phyloP scores from a whole-genome alignment of 2,113 vertebrate species.

The Cinclus cinclus region DNA sequence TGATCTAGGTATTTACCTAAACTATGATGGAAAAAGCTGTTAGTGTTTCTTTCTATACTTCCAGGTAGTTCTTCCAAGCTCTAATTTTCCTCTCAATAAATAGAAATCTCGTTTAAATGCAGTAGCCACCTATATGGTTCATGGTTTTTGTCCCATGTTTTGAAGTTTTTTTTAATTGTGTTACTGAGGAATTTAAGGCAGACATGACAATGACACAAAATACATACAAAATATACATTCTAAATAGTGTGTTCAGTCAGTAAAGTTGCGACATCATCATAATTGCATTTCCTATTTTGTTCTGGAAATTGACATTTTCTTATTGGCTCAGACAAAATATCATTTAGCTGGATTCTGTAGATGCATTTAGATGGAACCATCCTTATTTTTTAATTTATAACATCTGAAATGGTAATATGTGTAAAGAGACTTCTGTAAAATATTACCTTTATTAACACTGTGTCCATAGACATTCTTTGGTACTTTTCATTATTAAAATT shows the following conservation, averaged over 20 bases:
- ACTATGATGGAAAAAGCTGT: not conserved
- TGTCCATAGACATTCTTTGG: not conserved
- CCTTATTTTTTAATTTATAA: not conserved
- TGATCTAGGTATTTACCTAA: not conserved
- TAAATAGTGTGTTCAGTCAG: not conserved
- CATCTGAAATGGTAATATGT: not conserved
- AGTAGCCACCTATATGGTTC: not conserved
- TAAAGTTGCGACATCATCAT: not conserved
- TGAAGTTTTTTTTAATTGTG: not conserved
- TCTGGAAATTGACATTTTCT: not conserved
- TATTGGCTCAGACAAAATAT: not conserved
- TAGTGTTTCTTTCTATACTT: not conserved
- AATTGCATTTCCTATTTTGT: not conserved
- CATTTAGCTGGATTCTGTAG: not conserved
- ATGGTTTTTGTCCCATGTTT: rapidly evolving
- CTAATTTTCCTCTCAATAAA: not conserved
- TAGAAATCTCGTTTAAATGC: not conserved
- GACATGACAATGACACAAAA: not conserved
- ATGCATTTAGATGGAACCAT: not conserved
- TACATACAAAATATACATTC: not conserved
- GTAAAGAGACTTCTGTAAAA: not conserved
- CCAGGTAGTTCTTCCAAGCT: not conserved
- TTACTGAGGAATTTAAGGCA: not conserved
- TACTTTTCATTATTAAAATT: not conserved
- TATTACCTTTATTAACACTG: not conserved